phyloP scores from a whole-genome alignment of 2,888 invertebrate genomes.

The Acleris literana region DNA sequence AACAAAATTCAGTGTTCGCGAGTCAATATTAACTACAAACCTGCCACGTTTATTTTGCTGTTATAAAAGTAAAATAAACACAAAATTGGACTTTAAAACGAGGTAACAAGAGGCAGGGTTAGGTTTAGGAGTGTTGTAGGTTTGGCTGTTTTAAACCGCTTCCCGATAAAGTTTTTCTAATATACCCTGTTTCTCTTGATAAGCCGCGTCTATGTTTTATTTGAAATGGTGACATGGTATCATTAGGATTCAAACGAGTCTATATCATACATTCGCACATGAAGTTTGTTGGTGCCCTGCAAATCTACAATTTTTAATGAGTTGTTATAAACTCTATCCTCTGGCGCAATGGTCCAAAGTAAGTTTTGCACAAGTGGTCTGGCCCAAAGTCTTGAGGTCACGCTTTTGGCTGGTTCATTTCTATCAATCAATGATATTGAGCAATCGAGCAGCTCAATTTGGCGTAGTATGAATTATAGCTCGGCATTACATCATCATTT shows the following conservation, averaged over 20 bases:
- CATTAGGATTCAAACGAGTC: conserved; percentile 6
- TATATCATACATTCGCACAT: no score
- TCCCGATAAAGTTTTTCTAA: conserved; percentile 79
- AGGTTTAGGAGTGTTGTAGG: conserved; percentile 21
- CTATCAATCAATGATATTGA: no score
- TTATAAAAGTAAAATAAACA: conserved; percentile 25
- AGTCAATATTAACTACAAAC: conserved; percentile 80
- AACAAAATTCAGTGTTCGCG: conserved; percentile 75
- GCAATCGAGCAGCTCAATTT: no score
- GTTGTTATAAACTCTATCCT: no score
- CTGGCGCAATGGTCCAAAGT: no score
- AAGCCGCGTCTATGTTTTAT: conserved; percentile 30
- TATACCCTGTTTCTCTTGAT: conserved; percentile 51
- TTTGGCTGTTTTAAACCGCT: conserved; percentile 45
- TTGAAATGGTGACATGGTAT: conserved; percentile 21
- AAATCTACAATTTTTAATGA: no score
- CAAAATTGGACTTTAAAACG: conserved; percentile 37
- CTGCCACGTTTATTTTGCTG: conserved; percentile 49
- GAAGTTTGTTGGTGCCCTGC: no score
- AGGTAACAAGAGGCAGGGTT: conserved; percentile 17
- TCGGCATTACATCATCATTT: no score
- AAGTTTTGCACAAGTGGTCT: no score
- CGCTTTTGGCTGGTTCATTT: no score
- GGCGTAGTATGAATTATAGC: no score
- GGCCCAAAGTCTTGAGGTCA: no score